phyloP scores from a whole-genome alignment of 2,888 invertebrate species.

The Synergus itoensis region DNA sequence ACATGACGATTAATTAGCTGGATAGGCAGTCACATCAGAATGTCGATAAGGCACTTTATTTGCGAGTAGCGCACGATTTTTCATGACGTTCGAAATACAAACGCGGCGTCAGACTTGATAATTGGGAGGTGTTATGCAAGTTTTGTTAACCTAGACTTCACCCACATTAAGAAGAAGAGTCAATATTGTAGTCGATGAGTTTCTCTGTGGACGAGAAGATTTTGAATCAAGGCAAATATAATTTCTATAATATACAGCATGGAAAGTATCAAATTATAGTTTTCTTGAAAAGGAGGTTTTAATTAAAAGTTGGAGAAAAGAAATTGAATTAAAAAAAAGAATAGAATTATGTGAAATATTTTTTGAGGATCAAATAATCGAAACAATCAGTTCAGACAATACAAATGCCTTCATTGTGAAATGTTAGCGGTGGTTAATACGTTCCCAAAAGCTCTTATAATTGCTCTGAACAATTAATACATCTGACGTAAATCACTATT shows the following conservation, averaged over 20 bases:
- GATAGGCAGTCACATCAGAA: slow-evolving; percentile 5
- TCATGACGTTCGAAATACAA: slow-evolving; percentile 19
- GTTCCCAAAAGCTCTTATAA: background rate
- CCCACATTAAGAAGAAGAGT: background rate
- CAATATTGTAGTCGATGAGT: slow-evolving; percentile 9
- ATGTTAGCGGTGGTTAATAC: background rate
- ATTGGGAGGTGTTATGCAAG: slow-evolving; percentile 32
- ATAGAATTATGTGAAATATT: too few species aligned
- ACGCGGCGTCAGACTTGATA: slow-evolving; percentile 32
- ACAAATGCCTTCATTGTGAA: background rate
- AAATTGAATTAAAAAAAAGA: too few species aligned
- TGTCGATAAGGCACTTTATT: slow-evolving; percentile 15
- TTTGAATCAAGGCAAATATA: slow-evolving; percentile 1
- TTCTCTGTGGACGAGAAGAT: background rate
- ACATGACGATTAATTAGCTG: slow-evolving; percentile 27
- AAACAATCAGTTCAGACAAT: background rate
- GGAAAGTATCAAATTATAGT: too few species aligned
- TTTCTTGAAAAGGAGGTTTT: too few species aligned
- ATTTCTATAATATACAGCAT: background rate
- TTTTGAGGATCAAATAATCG: background rate
- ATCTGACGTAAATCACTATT: background rate
- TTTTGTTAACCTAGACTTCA: slow-evolving; percentile 19
- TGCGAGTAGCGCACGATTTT: slow-evolving; percentile 2
- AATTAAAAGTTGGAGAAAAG: too few species aligned
- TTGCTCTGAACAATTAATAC: background rate